phyloP scores from a whole-genome alignment of 2,888 invertebrate genomes.

The Pyrocoelia pectoralis region DNA sequence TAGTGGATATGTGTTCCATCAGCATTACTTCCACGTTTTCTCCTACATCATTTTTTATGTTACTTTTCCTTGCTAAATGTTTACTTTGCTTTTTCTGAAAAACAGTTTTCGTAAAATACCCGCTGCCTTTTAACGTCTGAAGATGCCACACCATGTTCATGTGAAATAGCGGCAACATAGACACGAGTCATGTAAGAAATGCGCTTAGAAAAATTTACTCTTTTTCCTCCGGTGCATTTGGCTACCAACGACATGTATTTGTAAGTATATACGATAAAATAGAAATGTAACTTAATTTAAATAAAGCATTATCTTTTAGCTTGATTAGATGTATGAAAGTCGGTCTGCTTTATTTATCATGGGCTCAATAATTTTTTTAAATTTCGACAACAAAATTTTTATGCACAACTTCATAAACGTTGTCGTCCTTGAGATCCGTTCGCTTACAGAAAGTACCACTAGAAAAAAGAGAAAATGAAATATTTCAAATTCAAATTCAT shows the following conservation, averaged over 20 bases:
- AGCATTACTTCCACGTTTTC: too few species aligned
- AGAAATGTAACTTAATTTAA: too few species aligned
- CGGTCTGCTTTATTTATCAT: background rate
- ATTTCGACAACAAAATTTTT: too few species aligned
- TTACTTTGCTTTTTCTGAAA: background rate
- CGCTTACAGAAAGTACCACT: background rate
- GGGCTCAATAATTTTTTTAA: background rate
- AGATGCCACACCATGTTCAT: background rate
- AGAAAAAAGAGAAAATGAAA: background rate
- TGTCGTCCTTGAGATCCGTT: background rate
- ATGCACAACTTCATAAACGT: background rate
- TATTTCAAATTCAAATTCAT: too few species aligned
- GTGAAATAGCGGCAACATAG: background rate
- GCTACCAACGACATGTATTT: background rate
- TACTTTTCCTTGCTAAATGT: background rate
- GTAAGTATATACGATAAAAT: too few species aligned
- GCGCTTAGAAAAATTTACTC: background rate
- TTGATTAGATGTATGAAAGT: background rate
- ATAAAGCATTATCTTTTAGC: background rate
- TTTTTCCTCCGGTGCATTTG: background rate
- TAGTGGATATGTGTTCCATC: background rate
- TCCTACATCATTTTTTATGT: too few species aligned
- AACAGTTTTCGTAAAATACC: background rate
- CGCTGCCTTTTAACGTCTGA: background rate
- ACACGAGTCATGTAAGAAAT: background rate